Conservation (phyloP, 1,140 invertebrate genomes). For the Lucilia cuprina region DNA sequence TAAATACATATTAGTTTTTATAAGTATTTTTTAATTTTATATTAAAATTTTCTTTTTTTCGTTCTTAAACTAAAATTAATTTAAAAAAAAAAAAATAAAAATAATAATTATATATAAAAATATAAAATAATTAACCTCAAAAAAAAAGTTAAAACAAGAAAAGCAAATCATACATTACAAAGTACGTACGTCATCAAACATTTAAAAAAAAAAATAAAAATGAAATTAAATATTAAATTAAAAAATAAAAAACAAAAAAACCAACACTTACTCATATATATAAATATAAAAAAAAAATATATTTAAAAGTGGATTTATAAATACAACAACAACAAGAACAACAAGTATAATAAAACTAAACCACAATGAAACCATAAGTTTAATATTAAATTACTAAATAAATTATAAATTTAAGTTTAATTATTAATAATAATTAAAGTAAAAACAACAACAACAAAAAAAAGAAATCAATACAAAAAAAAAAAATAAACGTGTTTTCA, state of each 20-base stretch:
- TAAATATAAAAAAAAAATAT: too few relatives aligned
- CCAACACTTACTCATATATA: constrained; percentile 18
- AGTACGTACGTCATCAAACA: constrained; percentile 2
- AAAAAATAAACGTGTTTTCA: constrained; percentile 33
- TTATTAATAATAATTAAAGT: constrained; percentile 21
- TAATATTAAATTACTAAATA: constrained; percentile 35
- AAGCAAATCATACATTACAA: constrained; percentile 9
- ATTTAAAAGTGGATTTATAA: background rate
- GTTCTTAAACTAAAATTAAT: background rate
- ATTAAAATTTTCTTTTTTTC: background rate
- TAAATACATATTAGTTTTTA: background rate
- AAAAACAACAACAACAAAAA: constrained; percentile 34
- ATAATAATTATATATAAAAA: background rate
- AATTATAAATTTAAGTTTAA: constrained; percentile 31
- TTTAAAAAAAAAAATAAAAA: background rate
- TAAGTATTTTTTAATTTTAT: background rate
- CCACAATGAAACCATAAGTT: constrained; percentile 11
- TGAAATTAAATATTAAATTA: too few relatives aligned
- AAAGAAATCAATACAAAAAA: constrained; percentile 22
- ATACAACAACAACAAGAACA: background rate
- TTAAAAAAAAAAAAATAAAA: background rate
- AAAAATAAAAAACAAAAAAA: constrained; percentile 16
- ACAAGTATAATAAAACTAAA: background rate
- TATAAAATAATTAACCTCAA: background rate
- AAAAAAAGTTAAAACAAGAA: background rate